Base-by-base conservation (phyloP, 2,888 invertebrate species). In the Xestoiulus laeticollis region DNA sequence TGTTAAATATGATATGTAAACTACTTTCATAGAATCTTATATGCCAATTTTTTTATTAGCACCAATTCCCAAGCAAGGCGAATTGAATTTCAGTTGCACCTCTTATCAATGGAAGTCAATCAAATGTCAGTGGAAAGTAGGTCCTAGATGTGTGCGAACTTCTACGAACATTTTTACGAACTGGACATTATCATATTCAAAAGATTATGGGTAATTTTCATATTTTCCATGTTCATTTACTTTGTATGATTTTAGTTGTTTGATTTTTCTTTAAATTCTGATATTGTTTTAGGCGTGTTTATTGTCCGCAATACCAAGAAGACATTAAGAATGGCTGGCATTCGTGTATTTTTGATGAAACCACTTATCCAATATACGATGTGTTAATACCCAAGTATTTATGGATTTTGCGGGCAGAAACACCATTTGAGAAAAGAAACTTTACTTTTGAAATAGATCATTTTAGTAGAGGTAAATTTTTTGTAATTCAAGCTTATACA, bases 391-490 rank as follows among this genome's bases (percentile, higher is more conserved):
- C 12, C 0, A 78, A 12, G 0, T 78, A 14, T 78, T 78, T 0
- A 1, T 78, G 26, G 14, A 22, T 26, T 14, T 78, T 78, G 30
- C 26, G 26, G 0, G 78, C 0, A 14, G 1, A 30, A 78, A 78
- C 78, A 10, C 3, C 12, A 26, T 78, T 78, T 22, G 78, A 78
- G 30, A 30, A 5, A 14, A 78, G 30, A 14, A 78, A 78, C 14
- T 78, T 78, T 22, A 78, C 1, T 10, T 78, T 78, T 78, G 78
- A 78, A 78, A 26, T 78, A 30, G 78, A 78, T 30, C 78, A 78
- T 78, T 78, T 30, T 78, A 78, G 78, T 78, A 78, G 78, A 78
- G 78, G 78, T 78, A 78, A 48, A 14, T 48, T 16, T 10, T 38
- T 38, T 38, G 1, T 8, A 38, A 38, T 38, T 38, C 38, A 38